phyloP scores from a whole-genome alignment of 2,113 vertebrate species.

The Tupaia tana region DNA sequence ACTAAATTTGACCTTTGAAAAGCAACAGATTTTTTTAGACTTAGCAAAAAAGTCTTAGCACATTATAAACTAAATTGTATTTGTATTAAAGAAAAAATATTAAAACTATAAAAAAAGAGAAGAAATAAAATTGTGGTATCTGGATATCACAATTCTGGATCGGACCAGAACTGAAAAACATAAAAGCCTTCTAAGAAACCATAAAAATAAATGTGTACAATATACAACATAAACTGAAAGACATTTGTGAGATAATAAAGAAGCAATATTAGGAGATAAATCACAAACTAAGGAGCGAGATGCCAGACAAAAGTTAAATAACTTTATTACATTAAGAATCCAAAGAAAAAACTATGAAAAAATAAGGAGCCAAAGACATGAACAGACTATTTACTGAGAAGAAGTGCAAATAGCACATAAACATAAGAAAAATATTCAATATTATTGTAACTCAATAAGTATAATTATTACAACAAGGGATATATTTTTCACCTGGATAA shows the following conservation, averaged over 20 bases:
- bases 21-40: background rate
- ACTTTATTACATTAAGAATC: background rate
- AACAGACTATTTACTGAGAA: background rate
- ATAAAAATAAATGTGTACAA: background rate
- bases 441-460: background rate
- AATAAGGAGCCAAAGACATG: background rate
- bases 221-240: background rate
- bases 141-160: background rate
- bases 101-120: background rate
- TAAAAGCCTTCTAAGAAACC: background rate
- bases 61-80: background rate
- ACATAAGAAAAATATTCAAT: background rate
- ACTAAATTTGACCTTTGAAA: conserved; percentile 16
- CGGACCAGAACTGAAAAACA: background rate
- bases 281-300: background rate
- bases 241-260: background rate
- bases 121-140: background rate
- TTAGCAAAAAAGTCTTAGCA: background rate
- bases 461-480: background rate
- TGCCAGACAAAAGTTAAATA: background rate
- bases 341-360: background rate
- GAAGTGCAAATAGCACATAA: background rate
- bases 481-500: background rate
- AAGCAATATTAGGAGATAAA: background rate
- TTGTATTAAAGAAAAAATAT: background rate